Evolutionary conservation across 2,888 invertebrate species (phyloP).

Genomic region (Meiosimyza platycephala): DNA sequence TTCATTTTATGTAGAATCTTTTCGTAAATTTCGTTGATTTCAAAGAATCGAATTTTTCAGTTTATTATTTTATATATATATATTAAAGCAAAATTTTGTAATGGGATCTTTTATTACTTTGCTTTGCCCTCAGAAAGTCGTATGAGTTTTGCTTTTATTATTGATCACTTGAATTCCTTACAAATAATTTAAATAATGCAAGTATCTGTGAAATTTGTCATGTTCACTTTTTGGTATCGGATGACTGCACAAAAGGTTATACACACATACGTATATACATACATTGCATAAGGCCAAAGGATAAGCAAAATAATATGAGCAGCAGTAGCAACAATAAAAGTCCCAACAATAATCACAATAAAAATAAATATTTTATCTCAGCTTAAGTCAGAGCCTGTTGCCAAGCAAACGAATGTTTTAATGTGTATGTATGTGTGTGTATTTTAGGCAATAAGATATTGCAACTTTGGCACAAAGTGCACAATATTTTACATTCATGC

Average conservation of each 20-base stretch:
- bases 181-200: slow-evolving; percentile 26
- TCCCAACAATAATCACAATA: slow-evolving; percentile 29
- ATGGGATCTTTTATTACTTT: no score
- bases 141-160: slow-evolving; percentile 7
- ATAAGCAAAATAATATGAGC: slow-evolving; percentile 9
- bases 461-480: slow-evolving; percentile 27
- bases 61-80: no score
- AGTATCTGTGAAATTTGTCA: slow-evolving; percentile 24
- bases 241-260: slow-evolving; percentile 19
- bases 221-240: slow-evolving; percentile 23
- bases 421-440: slow-evolving; percentile 11
- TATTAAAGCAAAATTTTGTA: no score
- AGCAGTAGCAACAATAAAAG: slow-evolving; percentile 4
- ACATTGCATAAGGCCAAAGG: not conserved
- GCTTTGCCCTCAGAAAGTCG: not conserved
- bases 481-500: not conserved
- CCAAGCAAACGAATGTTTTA: not conserved
- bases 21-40: no score
- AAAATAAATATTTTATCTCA: slow-evolving; percentile 41
- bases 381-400: slow-evolving; percentile 1
- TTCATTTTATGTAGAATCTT: no score
- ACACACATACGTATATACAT: not conserved
- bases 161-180: slow-evolving; percentile 17
- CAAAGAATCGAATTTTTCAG: no score
- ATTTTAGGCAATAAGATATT: not conserved